phyloP scores from a whole-genome alignment of 2,797 vertebrate species.

The Ctenopoma multispine region DNA sequence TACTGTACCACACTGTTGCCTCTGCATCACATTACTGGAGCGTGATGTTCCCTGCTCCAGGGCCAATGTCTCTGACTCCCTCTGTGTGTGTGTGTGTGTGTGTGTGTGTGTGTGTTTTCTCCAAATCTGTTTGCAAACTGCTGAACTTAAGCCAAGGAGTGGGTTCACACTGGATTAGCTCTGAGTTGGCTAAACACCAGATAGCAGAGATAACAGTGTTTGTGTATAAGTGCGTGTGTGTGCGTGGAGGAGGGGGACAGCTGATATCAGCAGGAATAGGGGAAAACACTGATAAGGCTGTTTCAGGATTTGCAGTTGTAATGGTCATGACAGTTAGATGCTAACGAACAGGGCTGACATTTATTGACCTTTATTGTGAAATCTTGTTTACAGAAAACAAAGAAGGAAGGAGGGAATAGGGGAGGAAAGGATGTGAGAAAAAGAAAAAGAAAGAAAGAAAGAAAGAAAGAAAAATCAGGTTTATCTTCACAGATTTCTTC shows the following conservation, averaged over 20 bases:
- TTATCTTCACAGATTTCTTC: conserved; percentile 11
- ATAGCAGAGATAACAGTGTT: conserved; percentile 73
- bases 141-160: conserved; percentile 77
- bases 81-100: conserved; percentile 52
- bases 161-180: conserved; percentile 81
- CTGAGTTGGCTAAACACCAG: conserved; percentile 81
- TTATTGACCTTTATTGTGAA: conserved; percentile 54
- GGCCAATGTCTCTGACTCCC: conserved; percentile 69
- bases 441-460: conserved; percentile 1
- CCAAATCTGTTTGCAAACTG: conserved; percentile 80
- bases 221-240: conserved; percentile 33
- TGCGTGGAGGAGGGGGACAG: conserved; percentile 39
- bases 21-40: conserved; percentile 83
- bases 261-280: conserved; percentile 77
- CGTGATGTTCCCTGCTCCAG: conserved; percentile 80
- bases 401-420: background rate
- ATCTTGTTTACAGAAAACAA: conserved; percentile 66
- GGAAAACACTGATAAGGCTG: conserved; percentile 76
- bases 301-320: conserved; percentile 64
- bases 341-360: conserved; percentile 50
- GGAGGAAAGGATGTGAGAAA: background rate
- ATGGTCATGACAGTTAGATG: conserved; percentile 57
- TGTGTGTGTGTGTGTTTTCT: conserved; percentile 51
- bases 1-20: conserved; percentile 66
- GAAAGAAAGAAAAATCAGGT: background rate